phyloP scores from a whole-genome alignment of 1,140 invertebrate species.

The Zophobas atratus region DNA sequence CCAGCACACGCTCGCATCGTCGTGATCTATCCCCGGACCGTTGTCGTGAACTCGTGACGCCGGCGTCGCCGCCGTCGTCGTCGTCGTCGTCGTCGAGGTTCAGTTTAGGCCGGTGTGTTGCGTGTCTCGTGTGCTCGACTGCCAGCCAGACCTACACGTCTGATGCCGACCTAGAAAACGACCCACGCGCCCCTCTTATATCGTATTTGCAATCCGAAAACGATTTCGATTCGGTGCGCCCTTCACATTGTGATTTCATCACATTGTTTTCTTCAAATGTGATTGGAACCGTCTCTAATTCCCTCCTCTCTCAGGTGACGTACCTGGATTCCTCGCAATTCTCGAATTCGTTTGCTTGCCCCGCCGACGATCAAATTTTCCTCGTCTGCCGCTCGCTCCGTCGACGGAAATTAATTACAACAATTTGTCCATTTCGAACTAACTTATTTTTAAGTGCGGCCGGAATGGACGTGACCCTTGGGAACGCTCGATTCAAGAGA shows the following conservation, averaged over 20 bases:
- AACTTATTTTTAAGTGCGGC: constrained; percentile 15
- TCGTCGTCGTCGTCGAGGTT: constrained; percentile 19
- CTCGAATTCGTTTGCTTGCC: neutral
- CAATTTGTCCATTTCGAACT: constrained; percentile 3
- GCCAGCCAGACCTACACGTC: constrained; percentile 48
- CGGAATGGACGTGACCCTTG: neutral
- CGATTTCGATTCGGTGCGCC: neutral
- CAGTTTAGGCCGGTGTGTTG: constrained; percentile 42
- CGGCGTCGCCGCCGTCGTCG: constrained; percentile 21
- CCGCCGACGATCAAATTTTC: neutral
- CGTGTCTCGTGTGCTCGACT: constrained; percentile 38
- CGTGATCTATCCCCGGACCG: constrained; percentile 10
- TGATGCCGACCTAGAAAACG: constrained; percentile 47
- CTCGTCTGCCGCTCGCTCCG: neutral
- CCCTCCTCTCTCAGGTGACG: constrained; percentile 15
- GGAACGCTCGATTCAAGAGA: neutral
- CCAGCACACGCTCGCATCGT: constrained; percentile 6
- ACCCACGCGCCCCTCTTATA: constrained; percentile 43
- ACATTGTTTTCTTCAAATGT: constrained; percentile 4
- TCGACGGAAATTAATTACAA: constrained; percentile 12
- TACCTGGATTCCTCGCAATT: constrained; percentile 11
- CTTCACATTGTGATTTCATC: constrained; percentile 5
- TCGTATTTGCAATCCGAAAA: constrained; percentile 37
- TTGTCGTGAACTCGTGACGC: constrained; percentile 39
- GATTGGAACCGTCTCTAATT: neutral